Conservation (phyloP, 2,797 vertebrate species). For the Melanotaenia pygmaea region DNA sequence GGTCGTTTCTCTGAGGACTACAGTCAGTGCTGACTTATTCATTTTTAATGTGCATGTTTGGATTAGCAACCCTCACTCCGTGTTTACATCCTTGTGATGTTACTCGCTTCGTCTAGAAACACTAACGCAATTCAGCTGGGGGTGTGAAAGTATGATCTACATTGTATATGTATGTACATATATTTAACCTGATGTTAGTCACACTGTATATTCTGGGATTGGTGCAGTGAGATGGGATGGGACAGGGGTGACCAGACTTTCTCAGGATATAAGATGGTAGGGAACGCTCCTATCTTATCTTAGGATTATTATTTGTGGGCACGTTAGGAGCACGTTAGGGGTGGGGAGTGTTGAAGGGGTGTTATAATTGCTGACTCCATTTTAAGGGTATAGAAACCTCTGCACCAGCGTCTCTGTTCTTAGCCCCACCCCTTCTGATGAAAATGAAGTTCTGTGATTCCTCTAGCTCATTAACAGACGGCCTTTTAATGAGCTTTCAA, state of each 20-base stretch:
- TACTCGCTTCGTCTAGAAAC: slow-evolving; percentile 65
- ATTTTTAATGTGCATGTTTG: slow-evolving; percentile 80
- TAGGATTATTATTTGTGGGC: slow-evolving; percentile 65
- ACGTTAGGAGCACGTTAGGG: slow-evolving; percentile 57
- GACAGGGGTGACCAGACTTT: slow-evolving; percentile 57
- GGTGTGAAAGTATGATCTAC: background rate
- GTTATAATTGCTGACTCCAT: slow-evolving; percentile 83
- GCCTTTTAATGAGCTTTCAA: slow-evolving; percentile 88
- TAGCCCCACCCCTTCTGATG: slow-evolving; percentile 74
- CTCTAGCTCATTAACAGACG: slow-evolving; percentile 88
- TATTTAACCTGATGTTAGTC: slow-evolving; percentile 34
- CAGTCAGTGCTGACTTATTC: slow-evolving; percentile 72
- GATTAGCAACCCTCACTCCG: slow-evolving; percentile 72
- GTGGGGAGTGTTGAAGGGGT: slow-evolving; percentile 74
- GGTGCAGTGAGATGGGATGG: slow-evolving; percentile 57
- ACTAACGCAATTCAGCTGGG: slow-evolving; percentile 40
- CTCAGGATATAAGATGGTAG: slow-evolving; percentile 63
- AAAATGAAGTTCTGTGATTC: slow-evolving; percentile 83
- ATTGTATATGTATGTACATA: background rate
- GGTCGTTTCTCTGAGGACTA: slow-evolving; percentile 69
- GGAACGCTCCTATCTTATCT: slow-evolving; percentile 27
- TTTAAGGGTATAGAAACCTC: slow-evolving; percentile 81
- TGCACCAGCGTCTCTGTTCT: slow-evolving; percentile 76
- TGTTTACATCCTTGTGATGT: slow-evolving; percentile 79
- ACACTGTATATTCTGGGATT: slow-evolving; percentile 49